A percentile compares a stretch with the other conserved stretches of the same genome.
Conservation (phyloP, 2,113 vertebrate species). For the Silurus meridionalis region DNA sequence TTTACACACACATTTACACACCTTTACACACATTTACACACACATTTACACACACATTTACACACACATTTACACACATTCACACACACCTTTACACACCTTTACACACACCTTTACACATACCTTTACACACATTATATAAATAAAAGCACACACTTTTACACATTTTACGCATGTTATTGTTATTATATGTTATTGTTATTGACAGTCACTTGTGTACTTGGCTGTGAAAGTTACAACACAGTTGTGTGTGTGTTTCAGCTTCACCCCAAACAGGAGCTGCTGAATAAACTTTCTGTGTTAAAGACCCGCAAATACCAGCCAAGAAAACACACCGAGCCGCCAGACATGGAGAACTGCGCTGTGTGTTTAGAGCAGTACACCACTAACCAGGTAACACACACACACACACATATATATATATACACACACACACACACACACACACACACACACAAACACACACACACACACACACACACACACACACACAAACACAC, state of each 20-base stretch:
- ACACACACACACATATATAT: not conserved
- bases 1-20: too few relatives aligned
- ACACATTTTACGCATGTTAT: too few relatives aligned
- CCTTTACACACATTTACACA: too few relatives aligned
- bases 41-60: too few relatives aligned
- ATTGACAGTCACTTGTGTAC: too few relatives aligned
- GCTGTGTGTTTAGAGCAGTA: slow-evolving; percentile 91
- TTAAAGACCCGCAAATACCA: slow-evolving; percentile 83
- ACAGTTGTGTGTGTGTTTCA: slow-evolving; percentile 39
- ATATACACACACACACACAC: not conserved
- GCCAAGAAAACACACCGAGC: slow-evolving; percentile 58
- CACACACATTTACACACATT: too few relatives aligned
- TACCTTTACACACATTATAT: too few relatives aligned
- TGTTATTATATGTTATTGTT: too few relatives aligned
- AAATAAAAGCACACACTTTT: too few relatives aligned
- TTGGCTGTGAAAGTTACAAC: too few relatives aligned
- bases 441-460: not conserved
- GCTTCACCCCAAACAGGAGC: slow-evolving; percentile 81
- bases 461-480: not conserved
- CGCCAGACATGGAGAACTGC: slow-evolving; percentile 79
- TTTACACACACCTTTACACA: too few relatives aligned
- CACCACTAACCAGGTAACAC: slow-evolving; percentile 84
- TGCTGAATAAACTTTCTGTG: slow-evolving; percentile 75
- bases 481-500: not conserved
- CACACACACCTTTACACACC: too few relatives aligned